Conservation (phyloP, 2,113 vertebrate genomes). For the Anolis sagrei region DNA sequence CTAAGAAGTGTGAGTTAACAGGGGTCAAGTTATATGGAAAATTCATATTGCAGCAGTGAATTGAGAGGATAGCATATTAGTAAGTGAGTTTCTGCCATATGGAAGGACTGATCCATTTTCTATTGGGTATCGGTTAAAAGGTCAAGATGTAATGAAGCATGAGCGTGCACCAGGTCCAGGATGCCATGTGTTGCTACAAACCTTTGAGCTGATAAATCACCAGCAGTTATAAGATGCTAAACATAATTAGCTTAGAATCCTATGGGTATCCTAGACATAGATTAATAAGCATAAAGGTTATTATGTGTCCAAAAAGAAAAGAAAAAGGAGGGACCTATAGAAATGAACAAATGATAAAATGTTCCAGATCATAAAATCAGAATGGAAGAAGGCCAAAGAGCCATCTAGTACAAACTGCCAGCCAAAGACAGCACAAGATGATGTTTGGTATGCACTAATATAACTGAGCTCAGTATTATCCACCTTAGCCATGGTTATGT, state of each 20-base stretch:
- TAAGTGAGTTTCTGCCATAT: conserved; percentile 73
- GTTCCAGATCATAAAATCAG: not conserved
- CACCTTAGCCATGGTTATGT: not conserved
- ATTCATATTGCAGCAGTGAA: conserved; percentile 66
- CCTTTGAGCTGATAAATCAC: conserved; percentile 60
- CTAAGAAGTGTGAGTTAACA: conserved; percentile 46
- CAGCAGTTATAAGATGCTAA: conserved; percentile 61
- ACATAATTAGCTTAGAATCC: conserved; percentile 54
- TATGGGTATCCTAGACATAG: conserved; percentile 29
- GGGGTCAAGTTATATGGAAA: conserved; percentile 61
- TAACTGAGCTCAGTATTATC: not conserved
- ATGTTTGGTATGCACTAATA: too few relatives aligned
- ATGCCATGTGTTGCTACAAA: conserved; percentile 70
- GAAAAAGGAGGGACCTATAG: not conserved
- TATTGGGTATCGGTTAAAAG: conserved; percentile 71
- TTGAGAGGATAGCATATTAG: conserved; percentile 70
- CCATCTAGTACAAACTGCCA: not conserved
- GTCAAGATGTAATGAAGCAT: conserved; percentile 72
- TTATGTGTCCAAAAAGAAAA: conserved; percentile 22
- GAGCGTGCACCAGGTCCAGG: conserved; percentile 56
- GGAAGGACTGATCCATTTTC: conserved; percentile 75
- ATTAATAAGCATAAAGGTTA: conserved; percentile 30
- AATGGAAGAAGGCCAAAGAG: not conserved
- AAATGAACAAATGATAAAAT: not conserved
- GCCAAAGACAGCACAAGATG: not conserved